Base-by-base conservation (phyloP, 1,140 invertebrate genomes). In the Lasaia peninsularis region DNA sequence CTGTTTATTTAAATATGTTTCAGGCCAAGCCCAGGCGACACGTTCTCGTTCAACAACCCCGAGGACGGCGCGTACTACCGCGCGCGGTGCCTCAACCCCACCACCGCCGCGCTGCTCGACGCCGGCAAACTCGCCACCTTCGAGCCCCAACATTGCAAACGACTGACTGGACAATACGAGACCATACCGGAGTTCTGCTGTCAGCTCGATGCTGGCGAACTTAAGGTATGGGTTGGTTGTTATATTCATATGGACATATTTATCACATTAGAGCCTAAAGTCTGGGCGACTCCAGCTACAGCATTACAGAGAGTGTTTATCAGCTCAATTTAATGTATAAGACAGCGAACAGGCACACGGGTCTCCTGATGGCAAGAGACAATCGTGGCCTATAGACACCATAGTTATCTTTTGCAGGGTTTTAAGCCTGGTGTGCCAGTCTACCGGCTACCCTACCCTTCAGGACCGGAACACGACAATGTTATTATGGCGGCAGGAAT, bases 1-100 rank as follows among this genome's bases (percentile, higher is more conserved):
- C 2, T 28, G 24, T 10, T 8, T 20, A 0, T 11, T 9, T 7
- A 10, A 34, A 11, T 3, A 28, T 24, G 12, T 44, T 50, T 0
- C 69, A 86, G 82, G 5, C 71, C 69, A 0, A 49, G 16, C 0
- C 63, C 73, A 0, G 80, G 80, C 9, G 73, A 79, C 1, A 4
- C 52, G 0, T 80, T 78, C 58, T 71, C 78, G 0, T 78, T 73
- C 55, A 60, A 64, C 2, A 69, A 78, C 51, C 51, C 67, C 0
- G 58, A 64, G 0, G 82, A 83, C 32, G 62, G 67, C 2, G 75
- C 61, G 0, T 86, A 75, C 75, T 86, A 96, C 92, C 9, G 94
- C 91, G 75, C 94, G 87, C 48, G 93, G 69, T 12, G 93, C 89
- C 94, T 95, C 92, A 80, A 95, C 93, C 0, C 93, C 92, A 92